Evolutionary conservation across 2,888 invertebrate species (phyloP).

Genomic region (Dasypogon diadema): DNA sequence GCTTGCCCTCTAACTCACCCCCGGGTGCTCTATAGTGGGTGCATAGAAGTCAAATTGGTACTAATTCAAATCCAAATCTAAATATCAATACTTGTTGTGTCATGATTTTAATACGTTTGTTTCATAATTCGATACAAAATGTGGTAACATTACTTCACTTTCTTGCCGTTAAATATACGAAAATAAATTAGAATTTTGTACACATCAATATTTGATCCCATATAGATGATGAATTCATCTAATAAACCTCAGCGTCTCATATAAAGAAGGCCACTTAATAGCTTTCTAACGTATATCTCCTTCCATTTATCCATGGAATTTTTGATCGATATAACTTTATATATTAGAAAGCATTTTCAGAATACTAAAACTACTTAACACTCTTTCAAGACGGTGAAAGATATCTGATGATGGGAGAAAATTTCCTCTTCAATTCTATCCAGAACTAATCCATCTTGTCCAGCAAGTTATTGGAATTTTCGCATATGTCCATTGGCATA

Average conservation of each 20-base stretch:
- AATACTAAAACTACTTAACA: constrained; percentile 30
- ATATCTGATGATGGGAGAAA: background rate
- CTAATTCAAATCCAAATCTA: too few species aligned
- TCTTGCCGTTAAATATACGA: too few species aligned
- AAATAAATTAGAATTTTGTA: too few species aligned
- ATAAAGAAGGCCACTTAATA: constrained; percentile 16
- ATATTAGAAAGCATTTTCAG: constrained; percentile 19
- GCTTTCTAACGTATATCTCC: background rate
- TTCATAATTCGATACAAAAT: too few species aligned
- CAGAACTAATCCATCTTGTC: constrained; percentile 11
- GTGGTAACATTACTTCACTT: too few species aligned
- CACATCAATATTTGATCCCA: too few species aligned
- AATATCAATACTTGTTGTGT: too few species aligned
- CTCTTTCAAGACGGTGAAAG: constrained; percentile 12
- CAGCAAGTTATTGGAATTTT: constrained; percentile 30
- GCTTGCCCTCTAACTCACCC: too few species aligned
- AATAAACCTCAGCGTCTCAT: background rate
- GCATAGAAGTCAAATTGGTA: too few species aligned
- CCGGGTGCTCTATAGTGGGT: too few species aligned
- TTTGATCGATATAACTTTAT: constrained; percentile 23
- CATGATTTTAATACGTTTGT: too few species aligned
- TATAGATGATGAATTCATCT: background rate
- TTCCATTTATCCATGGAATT: constrained; percentile 4
- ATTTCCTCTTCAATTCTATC: constrained; percentile 11
- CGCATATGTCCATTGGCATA: constrained; percentile 18